Evolutionary conservation across 2,113 vertebrate genomes (phyloP), one percentile per base, ranked within the genome.

Genomic region (Pantherophis guttatus): DNA sequence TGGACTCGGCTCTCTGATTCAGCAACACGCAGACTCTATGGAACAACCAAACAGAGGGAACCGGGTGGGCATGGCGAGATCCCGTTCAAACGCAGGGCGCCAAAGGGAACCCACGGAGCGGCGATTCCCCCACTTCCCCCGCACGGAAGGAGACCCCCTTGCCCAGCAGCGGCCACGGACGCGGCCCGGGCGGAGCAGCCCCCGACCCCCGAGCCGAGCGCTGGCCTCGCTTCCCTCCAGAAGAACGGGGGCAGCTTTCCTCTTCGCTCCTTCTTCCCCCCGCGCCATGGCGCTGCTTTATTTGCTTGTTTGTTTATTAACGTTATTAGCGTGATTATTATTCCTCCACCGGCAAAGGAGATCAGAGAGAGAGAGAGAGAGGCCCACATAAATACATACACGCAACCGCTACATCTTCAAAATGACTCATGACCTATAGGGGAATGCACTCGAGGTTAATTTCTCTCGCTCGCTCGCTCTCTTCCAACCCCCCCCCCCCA

Each of bases 1-100:
- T 99, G 98, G 98, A 97, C 98, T 98, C 98, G 98, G 97, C 98
- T 98, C 98, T 98, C 98, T 98, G 98, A 97, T 97, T 96, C 98
- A 97, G 98, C 98, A 97, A 97, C 98, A 97, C 98, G 98, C 98
- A 98, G 98, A 97, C 98, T 98, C 98, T 98, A 98, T 98, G 98
- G 98, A 98, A 98, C 98, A 97, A 98, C 98, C 98, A 98, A 98
- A 98, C 97, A 98, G 97, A 98, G 98, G 98, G 94, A 98, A 98
- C 98, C 98, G 95, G 97, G 98, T 98, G 98, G 98, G 97, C 97
- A 97, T 97, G 95, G 98, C 97, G 96, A 97, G 97, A 95, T 98
- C 98, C 98, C 98, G 98, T 98, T 98, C 97, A 97, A 97, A 97
- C 87, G 97, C 98, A 96, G 97, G 98, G 97, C 97, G 98, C 98